A percentile compares a stretch with the other conserved stretches of the same genome.
Conservation (phyloP, 2,797 vertebrate species). For the Limnodromus scolopaceus region DNA sequence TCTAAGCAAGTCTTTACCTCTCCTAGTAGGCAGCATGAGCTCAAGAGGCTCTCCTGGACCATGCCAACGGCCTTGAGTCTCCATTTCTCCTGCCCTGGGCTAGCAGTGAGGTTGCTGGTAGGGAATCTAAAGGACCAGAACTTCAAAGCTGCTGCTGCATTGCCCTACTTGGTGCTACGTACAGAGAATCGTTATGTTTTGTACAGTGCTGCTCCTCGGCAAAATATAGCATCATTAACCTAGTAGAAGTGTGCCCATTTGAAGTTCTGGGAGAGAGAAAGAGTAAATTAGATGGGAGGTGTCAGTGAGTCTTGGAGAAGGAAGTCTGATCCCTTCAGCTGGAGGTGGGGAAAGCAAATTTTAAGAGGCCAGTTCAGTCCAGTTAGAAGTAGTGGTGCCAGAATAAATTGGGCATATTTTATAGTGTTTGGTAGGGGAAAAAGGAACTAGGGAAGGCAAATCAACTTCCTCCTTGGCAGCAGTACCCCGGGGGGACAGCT, state of each 20-base stretch:
- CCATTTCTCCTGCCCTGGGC: not conserved
- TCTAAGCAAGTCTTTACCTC: not conserved
- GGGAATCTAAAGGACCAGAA: not conserved
- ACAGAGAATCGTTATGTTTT: not conserved
- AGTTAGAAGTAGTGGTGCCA: not conserved
- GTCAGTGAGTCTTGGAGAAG: not conserved
- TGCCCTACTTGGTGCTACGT: not conserved
- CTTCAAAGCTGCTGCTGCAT: not conserved
- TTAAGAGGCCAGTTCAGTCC: not conserved
- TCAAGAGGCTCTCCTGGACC: not conserved
- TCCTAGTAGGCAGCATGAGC: not conserved
- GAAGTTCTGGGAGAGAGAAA: not conserved
- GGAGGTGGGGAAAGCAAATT: not conserved
- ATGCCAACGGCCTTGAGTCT: not conserved
- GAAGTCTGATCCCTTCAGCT: not conserved
- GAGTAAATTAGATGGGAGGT: not conserved
- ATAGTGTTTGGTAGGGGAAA: not conserved
- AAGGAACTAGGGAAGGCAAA: not conserved
- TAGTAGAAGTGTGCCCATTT: not conserved
- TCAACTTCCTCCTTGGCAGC: not conserved
- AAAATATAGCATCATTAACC: not conserved
- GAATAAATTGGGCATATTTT: not conserved
- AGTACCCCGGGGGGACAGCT: not conserved
- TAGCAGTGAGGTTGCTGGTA: accelerated
- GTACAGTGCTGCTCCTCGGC: accelerated